Conservation (phyloP, 2,113 vertebrate species). For the Odocoileus hemionus region DNA sequence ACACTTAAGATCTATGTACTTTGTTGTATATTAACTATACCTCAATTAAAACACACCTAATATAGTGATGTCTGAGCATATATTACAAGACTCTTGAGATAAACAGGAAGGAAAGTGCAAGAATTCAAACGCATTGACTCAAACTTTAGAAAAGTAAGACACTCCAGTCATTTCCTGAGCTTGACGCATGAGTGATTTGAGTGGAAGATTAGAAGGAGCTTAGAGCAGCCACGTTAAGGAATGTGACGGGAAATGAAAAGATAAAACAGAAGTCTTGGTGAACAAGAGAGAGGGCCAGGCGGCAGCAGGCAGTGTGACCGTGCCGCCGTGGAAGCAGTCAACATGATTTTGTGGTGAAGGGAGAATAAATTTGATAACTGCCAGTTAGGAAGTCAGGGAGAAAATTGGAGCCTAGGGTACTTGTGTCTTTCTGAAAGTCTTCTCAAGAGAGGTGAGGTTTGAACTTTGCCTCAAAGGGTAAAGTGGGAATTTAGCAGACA, state of each 20-base stretch:
- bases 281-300: neutral
- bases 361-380: neutral
- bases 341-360: neutral
- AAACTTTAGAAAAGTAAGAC: neutral
- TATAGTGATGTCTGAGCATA: neutral
- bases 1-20: neutral
- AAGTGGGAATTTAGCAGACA: neutral
- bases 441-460: neutral
- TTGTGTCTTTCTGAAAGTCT: neutral
- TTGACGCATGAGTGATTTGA: neutral
- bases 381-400: neutral
- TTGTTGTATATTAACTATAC: neutral
- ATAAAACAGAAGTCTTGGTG: neutral
- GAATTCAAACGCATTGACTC: neutral
- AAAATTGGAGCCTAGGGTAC: neutral
- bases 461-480: neutral
- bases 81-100: neutral
- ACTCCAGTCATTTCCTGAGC: neutral
- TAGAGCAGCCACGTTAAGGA: neutral
- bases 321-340: neutral
- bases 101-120: neutral
- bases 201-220: neutral
- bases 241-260: neutral
- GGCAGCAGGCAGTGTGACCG: fast-evolving
- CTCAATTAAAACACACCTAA: neutral